Conservation (phyloP, 2,113 vertebrate genomes). For the Heptranchias perlo region DNA sequence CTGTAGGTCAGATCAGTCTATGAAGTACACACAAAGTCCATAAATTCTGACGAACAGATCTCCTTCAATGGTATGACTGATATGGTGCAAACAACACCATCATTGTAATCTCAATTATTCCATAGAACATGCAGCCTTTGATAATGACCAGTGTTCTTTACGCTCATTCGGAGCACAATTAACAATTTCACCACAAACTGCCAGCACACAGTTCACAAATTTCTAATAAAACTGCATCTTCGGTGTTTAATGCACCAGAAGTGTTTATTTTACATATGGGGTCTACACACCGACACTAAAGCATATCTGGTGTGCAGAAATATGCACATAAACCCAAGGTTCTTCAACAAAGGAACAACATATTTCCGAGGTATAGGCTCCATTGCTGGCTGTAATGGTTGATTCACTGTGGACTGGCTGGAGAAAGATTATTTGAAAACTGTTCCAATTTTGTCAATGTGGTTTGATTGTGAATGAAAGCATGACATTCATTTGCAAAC, state of each 20-base stretch:
- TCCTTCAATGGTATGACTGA: not conserved
- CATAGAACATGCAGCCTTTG: not conserved
- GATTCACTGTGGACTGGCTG: not conserved
- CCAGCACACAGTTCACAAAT: not conserved
- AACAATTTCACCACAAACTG: not conserved
- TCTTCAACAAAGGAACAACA: not conserved
- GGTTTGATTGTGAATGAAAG: constrained; percentile 4
- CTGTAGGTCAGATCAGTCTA: not conserved
- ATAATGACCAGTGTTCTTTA: not conserved
- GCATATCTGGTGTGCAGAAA: not conserved
- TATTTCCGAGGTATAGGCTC: not conserved
- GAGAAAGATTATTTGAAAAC: constrained; percentile 19
- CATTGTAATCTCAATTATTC: not conserved
- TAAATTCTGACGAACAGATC: not conserved
- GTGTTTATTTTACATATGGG: not conserved
- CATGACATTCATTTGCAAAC: constrained; percentile 27
- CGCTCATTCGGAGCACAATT: not conserved
- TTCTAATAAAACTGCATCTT: not conserved
- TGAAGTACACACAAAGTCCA: not conserved
- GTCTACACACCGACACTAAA: too few relatives aligned
- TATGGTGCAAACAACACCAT: not conserved
- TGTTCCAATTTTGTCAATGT: not conserved
- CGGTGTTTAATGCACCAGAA: not conserved
- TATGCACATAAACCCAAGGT: not conserved
- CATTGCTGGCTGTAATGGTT: not conserved